A percentile compares a stretch with the other conserved stretches of the same genome.
Conservation (phyloP, 2,113 vertebrate species). For the Shinisaurus crocodilurus region DNA sequence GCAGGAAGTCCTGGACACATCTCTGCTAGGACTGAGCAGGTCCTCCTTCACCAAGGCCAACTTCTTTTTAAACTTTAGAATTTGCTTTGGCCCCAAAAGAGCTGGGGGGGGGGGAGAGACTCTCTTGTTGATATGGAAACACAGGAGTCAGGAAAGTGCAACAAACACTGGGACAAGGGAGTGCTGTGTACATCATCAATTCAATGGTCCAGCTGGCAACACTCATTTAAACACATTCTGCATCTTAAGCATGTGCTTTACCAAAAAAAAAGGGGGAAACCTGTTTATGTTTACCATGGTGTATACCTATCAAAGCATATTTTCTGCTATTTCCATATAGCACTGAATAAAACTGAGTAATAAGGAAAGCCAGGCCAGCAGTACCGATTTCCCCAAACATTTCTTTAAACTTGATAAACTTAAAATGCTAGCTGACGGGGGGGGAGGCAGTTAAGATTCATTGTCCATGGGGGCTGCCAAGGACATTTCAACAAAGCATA, state of each 20-base stretch:
- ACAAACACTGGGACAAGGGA: constrained; percentile 41
- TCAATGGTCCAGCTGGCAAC: constrained; percentile 24
- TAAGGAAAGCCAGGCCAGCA: background rate
- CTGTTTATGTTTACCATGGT: background rate
- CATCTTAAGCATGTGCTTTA: constrained; percentile 21
- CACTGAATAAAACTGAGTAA: background rate
- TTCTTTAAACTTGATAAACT: constrained; percentile 28
- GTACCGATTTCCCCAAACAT: constrained; percentile 1
- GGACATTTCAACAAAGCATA: constrained; percentile 54
- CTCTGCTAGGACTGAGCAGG: constrained; percentile 36
- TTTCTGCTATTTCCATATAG: background rate
- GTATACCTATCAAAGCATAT: background rate
- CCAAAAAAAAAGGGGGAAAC: background rate
- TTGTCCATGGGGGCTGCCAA: constrained; percentile 50
- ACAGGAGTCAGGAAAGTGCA: constrained; percentile 40
- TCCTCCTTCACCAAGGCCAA: constrained; percentile 9
- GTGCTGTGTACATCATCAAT: constrained; percentile 46
- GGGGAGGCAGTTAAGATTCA: constrained; percentile 24
- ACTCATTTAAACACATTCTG: constrained; percentile 35
- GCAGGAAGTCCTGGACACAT: background rate
- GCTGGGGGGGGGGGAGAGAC: background rate
- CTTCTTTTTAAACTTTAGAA: constrained; percentile 38
- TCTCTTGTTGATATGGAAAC: constrained; percentile 62
- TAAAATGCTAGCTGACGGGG: constrained; percentile 31
- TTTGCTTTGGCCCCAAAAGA: constrained; percentile 39